Evolutionary conservation across 2,888 invertebrate genomes (phyloP), one percentile per base, ranked within the genome.

Genomic region (Eristalis tenax): DNA sequence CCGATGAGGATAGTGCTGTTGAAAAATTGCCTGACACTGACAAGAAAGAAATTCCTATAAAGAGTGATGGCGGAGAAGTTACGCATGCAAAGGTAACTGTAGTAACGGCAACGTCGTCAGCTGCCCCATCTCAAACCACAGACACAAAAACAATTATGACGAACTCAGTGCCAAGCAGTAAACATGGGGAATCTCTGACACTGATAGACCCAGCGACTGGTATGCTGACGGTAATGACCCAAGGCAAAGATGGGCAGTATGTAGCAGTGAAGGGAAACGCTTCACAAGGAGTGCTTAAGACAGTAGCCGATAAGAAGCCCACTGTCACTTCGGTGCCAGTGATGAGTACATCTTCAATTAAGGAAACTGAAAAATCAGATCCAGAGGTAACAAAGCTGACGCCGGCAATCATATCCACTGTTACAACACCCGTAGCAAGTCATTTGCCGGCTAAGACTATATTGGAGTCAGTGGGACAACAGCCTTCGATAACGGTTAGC

Each of bases 161-260:
- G 5, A 86, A 77, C 22, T 69, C 82, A 18, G 38, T 69, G 28
- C 57, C 86, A 1, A 89, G 90, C 15, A 90, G 90, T 2, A 91
- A 91, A 15, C 93, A 93, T 43, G 93, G 94, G 11, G 96, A 96
- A 90, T 95, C 96, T 0, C 94, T 94, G 90, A 95, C 95, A 4
- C 91, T 96, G 22, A 96, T 96, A 61, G 96, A 96, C 92, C 96
- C 96, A 0, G 96, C 96, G 0, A 96, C 96, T 0, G 96, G 96
- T 2, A 93, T 96, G 89, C 93, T 96, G 40, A 95, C 95, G 78
- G 95, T 95, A 0, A 94, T 94, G 95, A 90, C 91, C 0, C 96
- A 96, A 89, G 95, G 95, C 66, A 96, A 96, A 90, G 96, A 96
- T 90, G 95, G 95, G 13, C 94, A 95, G 89, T 95, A 95, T 90